Conservation (phyloP, 2,113 vertebrate genomes). For the Nothocercus julius region DNA sequence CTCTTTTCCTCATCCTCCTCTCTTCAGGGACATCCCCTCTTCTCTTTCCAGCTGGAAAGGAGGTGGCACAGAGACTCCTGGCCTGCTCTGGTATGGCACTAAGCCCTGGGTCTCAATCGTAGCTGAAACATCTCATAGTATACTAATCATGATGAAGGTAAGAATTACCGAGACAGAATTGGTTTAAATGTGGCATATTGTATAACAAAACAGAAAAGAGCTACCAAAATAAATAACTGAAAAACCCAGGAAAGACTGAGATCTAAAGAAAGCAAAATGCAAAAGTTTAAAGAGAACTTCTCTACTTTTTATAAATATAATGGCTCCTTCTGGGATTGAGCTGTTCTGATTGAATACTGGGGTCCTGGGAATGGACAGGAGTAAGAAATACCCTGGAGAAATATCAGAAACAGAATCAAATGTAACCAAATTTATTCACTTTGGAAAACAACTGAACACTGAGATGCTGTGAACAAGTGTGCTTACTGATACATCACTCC, state of each 20-base stretch:
- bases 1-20: neutral
- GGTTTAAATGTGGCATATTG: neutral
- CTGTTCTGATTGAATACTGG: neutral
- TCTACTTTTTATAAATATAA: slow-evolving; percentile 31
- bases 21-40: too few relatives aligned
- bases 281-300: neutral
- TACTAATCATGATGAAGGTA: neutral
- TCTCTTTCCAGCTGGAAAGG: neutral
- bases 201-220: neutral
- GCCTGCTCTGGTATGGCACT: neutral
- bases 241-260: neutral
- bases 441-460: slow-evolving; percentile 54
- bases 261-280: neutral
- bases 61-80: neutral
- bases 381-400: slow-evolving; percentile 44
- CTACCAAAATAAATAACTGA: neutral
- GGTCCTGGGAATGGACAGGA: neutral
- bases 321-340: neutral
- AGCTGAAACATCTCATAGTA: neutral
- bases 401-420: slow-evolving; percentile 57
- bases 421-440: slow-evolving; percentile 47
- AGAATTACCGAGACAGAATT: neutral
- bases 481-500: slow-evolving; percentile 40
- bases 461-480: slow-evolving; percentile 16
- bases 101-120: neutral